These are phyloP conservation scores for Narcine bancroftii DNA, from an alignment of 2,113 vertebrate genomes.

Conservation along the genomic window DNA sequence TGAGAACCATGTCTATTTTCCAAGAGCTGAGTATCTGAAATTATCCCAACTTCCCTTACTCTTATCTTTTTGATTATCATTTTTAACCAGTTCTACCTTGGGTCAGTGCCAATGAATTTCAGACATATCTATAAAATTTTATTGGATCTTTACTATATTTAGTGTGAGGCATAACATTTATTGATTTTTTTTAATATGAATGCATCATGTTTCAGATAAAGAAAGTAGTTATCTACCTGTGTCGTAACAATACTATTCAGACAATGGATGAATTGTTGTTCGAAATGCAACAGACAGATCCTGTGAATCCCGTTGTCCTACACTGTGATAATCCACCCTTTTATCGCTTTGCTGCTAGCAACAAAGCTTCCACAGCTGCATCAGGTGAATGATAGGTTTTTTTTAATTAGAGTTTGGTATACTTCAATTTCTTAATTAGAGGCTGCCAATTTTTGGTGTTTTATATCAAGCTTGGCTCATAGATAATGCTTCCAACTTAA, in stretches of 20 bases:
- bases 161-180: background rate
- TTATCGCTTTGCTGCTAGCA: constrained; percentile 88
- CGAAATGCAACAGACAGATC: constrained; percentile 94
- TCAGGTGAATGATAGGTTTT: constrained; percentile 63
- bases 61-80: background rate
- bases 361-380: constrained; percentile 80
- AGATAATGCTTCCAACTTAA: too few species aligned
- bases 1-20: background rate
- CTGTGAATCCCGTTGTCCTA: constrained; percentile 88
- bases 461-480: background rate
- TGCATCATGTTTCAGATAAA: constrained; percentile 70
- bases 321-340: constrained; percentile 96
- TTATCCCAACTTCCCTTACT: background rate
- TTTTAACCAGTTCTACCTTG: background rate
- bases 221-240: constrained; percentile 92
- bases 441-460: background rate
- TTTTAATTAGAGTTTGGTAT: background rate
- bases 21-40: background rate
- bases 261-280: constrained; percentile 97
- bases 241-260: constrained; percentile 95
- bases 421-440: background rate
- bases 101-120: background rate
- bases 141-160: background rate
- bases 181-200: background rate
- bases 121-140: background rate